Conservation (phyloP, 2,888 invertebrate genomes). For the Zeuzera pyrina region DNA sequence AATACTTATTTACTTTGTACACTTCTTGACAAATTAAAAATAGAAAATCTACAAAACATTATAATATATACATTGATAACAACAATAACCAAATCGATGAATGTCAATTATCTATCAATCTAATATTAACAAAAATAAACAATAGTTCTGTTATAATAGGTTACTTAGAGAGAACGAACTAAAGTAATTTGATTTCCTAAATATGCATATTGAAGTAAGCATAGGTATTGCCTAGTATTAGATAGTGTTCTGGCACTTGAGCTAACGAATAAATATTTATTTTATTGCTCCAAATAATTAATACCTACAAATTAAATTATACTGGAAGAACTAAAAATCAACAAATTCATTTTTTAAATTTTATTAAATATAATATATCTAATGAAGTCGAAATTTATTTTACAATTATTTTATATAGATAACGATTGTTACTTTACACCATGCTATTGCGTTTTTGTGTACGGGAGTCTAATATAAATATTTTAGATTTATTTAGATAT, state of each 20-base stretch:
- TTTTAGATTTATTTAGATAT: conserved; percentile 23
- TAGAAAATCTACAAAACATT: conserved; percentile 69
- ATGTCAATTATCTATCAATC: conserved; percentile 33
- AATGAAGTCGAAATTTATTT: conserved; percentile 23
- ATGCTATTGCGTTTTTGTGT: conserved; percentile 42
- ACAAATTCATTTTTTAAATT: conserved; percentile 15
- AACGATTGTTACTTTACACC: conserved; percentile 31
- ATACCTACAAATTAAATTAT: conserved; percentile 22
- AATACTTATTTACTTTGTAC: conserved; percentile 64
- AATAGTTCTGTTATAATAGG: conserved; percentile 14
- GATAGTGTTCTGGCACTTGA: conserved; percentile 41
- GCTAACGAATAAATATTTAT: conserved; percentile 37
- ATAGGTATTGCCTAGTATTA: too few relatives aligned
- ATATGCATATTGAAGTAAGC: too few relatives aligned
- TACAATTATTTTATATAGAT: conserved; percentile 41
- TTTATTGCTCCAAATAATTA: conserved; percentile 35
- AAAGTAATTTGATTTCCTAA: too few relatives aligned
- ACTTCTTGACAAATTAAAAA: conserved; percentile 55
- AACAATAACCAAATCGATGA: conserved; percentile 56
- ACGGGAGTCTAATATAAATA: not conserved
- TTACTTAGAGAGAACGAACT: too few relatives aligned
- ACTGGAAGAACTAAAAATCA: conserved; percentile 46
- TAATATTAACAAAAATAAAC: conserved; percentile 40
- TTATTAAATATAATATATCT: conserved; percentile 18
- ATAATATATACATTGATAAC: conserved; percentile 66